Conservation (phyloP, 1,140 invertebrate species). For the Zaprionus davidi region DNA sequence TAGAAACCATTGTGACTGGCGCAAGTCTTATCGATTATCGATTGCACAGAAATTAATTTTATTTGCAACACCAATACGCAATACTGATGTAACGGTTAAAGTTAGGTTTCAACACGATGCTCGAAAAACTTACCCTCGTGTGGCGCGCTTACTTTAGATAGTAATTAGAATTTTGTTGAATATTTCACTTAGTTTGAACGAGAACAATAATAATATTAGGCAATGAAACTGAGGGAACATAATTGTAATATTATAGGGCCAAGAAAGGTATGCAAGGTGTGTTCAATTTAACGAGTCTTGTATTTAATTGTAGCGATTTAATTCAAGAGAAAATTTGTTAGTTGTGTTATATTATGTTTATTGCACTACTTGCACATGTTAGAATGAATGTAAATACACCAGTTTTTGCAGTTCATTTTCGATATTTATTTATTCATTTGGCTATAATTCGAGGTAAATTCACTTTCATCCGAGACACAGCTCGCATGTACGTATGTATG, state of each 20-base stretch:
- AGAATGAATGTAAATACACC: constrained; percentile 1
- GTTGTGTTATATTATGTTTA: background rate
- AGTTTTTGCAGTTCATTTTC: background rate
- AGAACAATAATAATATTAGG: constrained; percentile 3
- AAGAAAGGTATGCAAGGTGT: background rate
- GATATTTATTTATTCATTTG: background rate
- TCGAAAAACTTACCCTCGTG: background rate
- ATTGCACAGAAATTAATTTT: background rate
- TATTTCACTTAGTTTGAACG: background rate
- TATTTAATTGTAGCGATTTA: background rate
- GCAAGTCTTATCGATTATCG: background rate
- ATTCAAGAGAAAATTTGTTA: background rate
- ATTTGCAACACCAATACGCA: background rate
- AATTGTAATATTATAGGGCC: background rate
- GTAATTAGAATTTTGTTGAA: background rate
- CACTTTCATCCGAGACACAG: background rate
- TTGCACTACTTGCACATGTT: background rate
- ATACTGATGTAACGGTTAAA: background rate
- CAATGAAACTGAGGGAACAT: background rate
- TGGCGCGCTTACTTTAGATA: background rate
- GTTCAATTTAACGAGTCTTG: background rate
- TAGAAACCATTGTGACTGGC: background rate
- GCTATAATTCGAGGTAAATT: background rate
- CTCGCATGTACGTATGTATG: background rate
- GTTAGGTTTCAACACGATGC: background rate